Conservation (phyloP, 1,140 invertebrate genomes). For the roundworm (Caenorhabditis elegans) region DNA sequence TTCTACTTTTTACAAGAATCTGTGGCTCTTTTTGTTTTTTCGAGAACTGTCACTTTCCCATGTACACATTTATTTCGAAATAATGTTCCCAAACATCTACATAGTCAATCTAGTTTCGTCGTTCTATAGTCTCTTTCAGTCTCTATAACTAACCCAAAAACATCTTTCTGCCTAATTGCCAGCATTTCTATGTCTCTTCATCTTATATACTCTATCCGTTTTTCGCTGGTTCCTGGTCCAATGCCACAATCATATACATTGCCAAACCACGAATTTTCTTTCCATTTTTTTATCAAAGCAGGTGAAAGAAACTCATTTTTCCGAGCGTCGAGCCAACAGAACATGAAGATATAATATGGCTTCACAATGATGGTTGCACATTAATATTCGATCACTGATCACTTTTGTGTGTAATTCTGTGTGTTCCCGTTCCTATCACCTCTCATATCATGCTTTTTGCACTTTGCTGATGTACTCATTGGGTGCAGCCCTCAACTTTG, state of each 20-base stretch:
- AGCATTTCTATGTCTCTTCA: slow-evolving; percentile 1
- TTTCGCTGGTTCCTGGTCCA: slow-evolving; percentile 6
- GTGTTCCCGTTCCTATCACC: background rate
- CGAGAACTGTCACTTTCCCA: no score
- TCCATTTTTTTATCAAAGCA: background rate
- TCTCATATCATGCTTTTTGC: slow-evolving; percentile 10
- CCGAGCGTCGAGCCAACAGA: background rate
- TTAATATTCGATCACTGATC: background rate
- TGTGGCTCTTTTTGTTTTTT: background rate
- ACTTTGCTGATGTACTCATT: background rate
- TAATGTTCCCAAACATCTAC: background rate
- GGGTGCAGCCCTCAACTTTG: slow-evolving; percentile 20
- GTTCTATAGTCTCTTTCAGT: background rate
- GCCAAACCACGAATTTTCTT: background rate
- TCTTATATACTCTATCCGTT: background rate
- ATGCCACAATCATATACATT: background rate
- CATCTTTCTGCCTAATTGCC: slow-evolving; percentile 22
- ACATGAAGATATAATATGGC: background rate
- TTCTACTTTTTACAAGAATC: background rate
- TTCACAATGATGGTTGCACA: background rate
- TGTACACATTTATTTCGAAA: background rate
- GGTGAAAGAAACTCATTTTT: background rate
- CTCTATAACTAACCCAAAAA: slow-evolving; percentile 19
- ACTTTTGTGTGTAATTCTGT: background rate
- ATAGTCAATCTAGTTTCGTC: background rate